A percentile compares a stretch with the other conserved stretches of the same genome.
phyloP scores from a whole-genome alignment of 2,888 invertebrate species.

The Petrophora chlorosata region DNA sequence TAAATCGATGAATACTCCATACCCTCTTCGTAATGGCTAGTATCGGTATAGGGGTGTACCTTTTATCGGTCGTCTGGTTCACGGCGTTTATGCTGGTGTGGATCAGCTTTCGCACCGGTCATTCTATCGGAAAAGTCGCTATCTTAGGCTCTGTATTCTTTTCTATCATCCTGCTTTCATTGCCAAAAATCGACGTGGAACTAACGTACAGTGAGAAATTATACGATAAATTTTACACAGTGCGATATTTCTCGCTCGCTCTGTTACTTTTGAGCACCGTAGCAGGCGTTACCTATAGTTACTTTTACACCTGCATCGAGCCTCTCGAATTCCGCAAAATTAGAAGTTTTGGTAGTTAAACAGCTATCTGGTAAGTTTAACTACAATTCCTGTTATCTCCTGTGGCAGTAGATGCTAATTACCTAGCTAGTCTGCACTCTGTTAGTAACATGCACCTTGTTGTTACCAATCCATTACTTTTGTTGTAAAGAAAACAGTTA shows the following conservation, averaged over 20 bases:
- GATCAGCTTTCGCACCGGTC: slow-evolving; percentile 86
- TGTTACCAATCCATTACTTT: too few species aligned
- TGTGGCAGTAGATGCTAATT: slow-evolving; percentile 8
- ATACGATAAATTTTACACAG: slow-evolving; percentile 66
- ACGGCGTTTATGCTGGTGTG: slow-evolving; percentile 85
- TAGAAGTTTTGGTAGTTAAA: slow-evolving; percentile 54
- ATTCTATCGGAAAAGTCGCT: slow-evolving; percentile 85
- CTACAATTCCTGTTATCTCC: neutral
- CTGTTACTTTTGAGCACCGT: slow-evolving; percentile 57
- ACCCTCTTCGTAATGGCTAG: slow-evolving; percentile 56
- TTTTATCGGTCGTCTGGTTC: slow-evolving; percentile 86
- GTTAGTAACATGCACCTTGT: neutral
- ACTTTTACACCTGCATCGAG: slow-evolving; percentile 60
- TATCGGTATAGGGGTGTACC: slow-evolving; percentile 87
- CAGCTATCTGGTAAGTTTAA: slow-evolving; percentile 24
- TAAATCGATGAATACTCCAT: slow-evolving; percentile 39
- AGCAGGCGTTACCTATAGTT: slow-evolving; percentile 56
- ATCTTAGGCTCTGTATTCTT: slow-evolving; percentile 80
- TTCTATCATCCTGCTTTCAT: slow-evolving; percentile 83
- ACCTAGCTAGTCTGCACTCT: slow-evolving; percentile 1
- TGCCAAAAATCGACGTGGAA: slow-evolving; percentile 81
- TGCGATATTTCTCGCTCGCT: slow-evolving; percentile 57
- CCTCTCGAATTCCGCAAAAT: slow-evolving; percentile 66
- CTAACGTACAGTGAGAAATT: slow-evolving; percentile 72
- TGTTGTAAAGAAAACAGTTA: too few species aligned